Conservation (phyloP, 2,888 invertebrate species). For the Cistogaster globosa region DNA sequence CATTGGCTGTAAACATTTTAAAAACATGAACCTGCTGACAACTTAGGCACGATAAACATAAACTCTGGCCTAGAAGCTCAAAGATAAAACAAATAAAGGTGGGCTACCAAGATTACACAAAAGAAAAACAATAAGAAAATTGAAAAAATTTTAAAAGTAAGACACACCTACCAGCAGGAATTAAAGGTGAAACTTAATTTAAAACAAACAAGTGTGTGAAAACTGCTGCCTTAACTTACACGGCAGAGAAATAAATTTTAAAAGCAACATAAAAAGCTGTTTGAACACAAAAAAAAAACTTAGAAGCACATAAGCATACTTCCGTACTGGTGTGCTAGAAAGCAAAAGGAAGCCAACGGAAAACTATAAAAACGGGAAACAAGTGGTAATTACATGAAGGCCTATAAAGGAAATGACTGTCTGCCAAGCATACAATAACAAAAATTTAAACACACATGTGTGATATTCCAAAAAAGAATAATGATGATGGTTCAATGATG, state of each 20-base stretch:
- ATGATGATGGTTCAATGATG: constrained; percentile 69
- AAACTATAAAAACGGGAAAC: constrained; percentile 72
- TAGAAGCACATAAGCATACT: constrained; percentile 24
- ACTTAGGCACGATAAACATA: constrained; percentile 68
- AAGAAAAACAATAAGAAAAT: constrained; percentile 59
- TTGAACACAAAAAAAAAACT: not conserved
- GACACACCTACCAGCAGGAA: constrained; percentile 52
- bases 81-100: constrained; percentile 70
- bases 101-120: constrained; percentile 21
- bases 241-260: constrained; percentile 1
- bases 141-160: constrained; percentile 47
- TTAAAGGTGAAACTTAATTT: constrained; percentile 9
- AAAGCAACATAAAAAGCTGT: not conserved
- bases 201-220: constrained; percentile 10
- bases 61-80: constrained; percentile 24
- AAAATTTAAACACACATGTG: constrained; percentile 15
- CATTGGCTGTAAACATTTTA: constrained; percentile 58
- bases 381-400: constrained; percentile 75
- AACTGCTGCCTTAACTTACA: constrained; percentile 1
- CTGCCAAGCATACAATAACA: constrained; percentile 72
- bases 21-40: constrained; percentile 68
- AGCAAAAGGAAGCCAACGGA: constrained; percentile 60
- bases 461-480: constrained; percentile 14
- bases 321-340: constrained; percentile 20
- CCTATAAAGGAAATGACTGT: constrained; percentile 74